Evolutionary conservation across 1,140 invertebrate genomes (phyloP), one percentile per base, ranked within the genome.

Genomic region (Drosophila arizonae): DNA sequence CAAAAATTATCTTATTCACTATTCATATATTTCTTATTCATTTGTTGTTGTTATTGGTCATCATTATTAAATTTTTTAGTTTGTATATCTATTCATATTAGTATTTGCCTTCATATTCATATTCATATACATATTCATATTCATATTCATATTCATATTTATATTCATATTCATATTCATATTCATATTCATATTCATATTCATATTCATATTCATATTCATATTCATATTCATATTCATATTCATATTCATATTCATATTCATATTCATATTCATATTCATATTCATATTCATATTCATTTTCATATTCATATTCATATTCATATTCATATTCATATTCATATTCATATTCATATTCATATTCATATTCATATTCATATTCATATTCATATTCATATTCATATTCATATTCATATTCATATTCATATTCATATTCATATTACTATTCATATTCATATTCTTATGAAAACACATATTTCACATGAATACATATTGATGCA

Each of bases 291-390:
- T 15, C 21, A 43, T 24, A n/a, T 28, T 36, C 33, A 36, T 36
- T 2, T 36, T 36, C 33, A 15, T 45, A 17, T 45, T 45, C n/a
- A 45, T 45, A 6, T 45, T 45, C 43, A 45, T 45, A 8, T 15
- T 15, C n/a, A 46, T 33, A 46, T 45, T 17, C 46, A 11, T 58
- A 58, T 74, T 81, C 71, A 36, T 36, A 36, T 36, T 36, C 33
- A 36, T 36, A 36, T 36, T 36, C 33, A 36, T 36, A 36, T 36
- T 36, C 33, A 36, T 36, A 36, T 36, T 36, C 33, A 45, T 45
- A 15, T 15, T 45, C 43, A 45, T 45, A 45, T 15, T 45, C 43
- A 45, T 45, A 45, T 15, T 45, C 43, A 45, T 15, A 45, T 15
- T 45, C n/a, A 45, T 45, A 45, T 6, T 15, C 43, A 45, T 45